Evolutionary conservation across 2,888 invertebrate species (phyloP).

Genomic region (Caenorhabditis panamensis): DNA sequence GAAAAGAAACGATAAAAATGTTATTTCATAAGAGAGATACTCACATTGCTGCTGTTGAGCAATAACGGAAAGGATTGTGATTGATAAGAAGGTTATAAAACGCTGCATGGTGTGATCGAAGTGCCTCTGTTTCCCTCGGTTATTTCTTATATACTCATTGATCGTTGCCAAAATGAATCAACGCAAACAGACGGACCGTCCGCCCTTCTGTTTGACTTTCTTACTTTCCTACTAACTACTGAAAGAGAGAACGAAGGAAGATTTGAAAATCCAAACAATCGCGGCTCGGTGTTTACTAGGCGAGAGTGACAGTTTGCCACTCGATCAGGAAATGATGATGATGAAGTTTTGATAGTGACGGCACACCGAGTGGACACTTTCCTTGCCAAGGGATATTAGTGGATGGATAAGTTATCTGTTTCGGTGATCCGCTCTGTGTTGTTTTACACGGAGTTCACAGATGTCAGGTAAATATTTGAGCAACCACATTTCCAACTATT

Average conservation of each 20-base stretch:
- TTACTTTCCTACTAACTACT: constrained; percentile 53
- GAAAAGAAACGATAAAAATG: constrained; percentile 12
- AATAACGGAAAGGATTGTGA: constrained; percentile 9
- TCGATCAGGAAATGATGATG: constrained; percentile 35
- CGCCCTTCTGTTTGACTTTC: constrained; percentile 53
- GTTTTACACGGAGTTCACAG: constrained; percentile 39
- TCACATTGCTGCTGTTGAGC: constrained; percentile 58
- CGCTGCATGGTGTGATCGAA: constrained; percentile 36
- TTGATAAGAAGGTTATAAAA: constrained; percentile 33
- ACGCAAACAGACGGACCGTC: constrained; percentile 54
- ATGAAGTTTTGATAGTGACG: constrained; percentile 32
- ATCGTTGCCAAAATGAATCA: constrained; percentile 65
- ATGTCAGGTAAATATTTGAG: constrained; percentile 48
- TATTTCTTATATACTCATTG: constrained; percentile 54
- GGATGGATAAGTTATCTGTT: constrained; percentile 10
- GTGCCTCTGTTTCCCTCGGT: constrained; percentile 10
- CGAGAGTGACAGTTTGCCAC: constrained; percentile 49
- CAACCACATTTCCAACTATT: constrained; percentile 26
- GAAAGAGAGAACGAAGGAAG: constrained; percentile 31
- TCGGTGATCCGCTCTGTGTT: constrained; percentile 25
- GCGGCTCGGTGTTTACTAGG: constrained; percentile 50
- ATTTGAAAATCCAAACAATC: constrained; percentile 56
- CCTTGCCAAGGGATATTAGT: not conserved
- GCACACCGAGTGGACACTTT: constrained; percentile 11
- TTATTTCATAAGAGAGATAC: not conserved